These are phyloP conservation scores for Grus americana DNA, from an alignment of 2,113 vertebrate genomes.

Conservation along the genomic window DNA sequence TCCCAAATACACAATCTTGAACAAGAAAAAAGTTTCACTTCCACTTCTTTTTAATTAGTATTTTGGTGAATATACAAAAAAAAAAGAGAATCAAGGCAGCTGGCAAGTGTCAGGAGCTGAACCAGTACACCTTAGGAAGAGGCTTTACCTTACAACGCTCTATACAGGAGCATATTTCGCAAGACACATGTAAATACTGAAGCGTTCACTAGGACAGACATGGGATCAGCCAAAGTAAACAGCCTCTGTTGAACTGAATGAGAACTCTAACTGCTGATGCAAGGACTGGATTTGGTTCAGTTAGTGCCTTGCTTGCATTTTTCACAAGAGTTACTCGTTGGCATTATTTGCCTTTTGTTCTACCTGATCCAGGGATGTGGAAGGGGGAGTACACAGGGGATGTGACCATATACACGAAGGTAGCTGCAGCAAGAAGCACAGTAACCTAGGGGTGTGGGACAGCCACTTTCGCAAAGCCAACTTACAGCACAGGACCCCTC, in stretches of 20 bases:
- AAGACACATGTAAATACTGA: not conserved
- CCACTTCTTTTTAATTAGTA: slow-evolving; percentile 41
- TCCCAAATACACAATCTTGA: not conserved
- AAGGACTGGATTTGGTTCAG: not conserved
- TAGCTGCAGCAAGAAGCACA: not conserved
- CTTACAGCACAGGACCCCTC: not conserved
- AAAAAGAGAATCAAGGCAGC: not conserved
- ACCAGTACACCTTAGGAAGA: not conserved
- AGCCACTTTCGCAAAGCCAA: not conserved
- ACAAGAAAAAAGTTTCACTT: not conserved
- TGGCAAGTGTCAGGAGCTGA: not conserved
- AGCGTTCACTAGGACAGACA: not conserved
- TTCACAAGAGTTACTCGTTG: not conserved
- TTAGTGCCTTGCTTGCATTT: not conserved
- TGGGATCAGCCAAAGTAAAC: not conserved
- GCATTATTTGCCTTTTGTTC: not conserved
- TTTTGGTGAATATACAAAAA: slow-evolving; percentile 42
- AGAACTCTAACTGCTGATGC: not conserved
- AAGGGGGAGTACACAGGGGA: not conserved
- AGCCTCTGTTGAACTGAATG: not conserved
- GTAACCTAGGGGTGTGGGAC: not conserved
- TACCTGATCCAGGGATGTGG: not conserved
- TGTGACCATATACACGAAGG: not conserved
- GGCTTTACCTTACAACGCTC: not conserved
- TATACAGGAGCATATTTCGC: not conserved